Percentiles rank a stretch among this genome's conserved stretches.
These are phyloP conservation scores for Aphidoletes aphidimyza DNA, from an alignment of 2,888 invertebrate genomes.

Conservation along the genomic window DNA sequence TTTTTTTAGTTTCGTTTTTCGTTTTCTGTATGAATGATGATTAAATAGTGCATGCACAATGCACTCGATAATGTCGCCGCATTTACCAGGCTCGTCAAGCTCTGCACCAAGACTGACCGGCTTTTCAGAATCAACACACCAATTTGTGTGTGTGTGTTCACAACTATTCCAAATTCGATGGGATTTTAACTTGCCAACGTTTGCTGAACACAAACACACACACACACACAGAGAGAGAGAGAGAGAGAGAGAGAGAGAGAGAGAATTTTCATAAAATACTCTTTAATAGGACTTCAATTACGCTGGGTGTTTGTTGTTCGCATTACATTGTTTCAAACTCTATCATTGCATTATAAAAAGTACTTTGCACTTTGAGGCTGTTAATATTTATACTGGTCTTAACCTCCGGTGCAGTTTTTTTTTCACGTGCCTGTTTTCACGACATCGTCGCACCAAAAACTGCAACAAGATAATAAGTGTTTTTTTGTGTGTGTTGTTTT, in stretches of 20 bases:
- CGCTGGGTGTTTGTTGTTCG: not conserved
- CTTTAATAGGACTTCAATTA: not conserved
- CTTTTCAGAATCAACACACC: not conserved
- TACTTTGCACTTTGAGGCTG: not conserved
- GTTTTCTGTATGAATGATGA: too few relatives aligned
- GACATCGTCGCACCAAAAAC: not conserved
- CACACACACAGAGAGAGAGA: not conserved
- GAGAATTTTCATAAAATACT: too few relatives aligned
- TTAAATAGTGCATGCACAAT: slow-evolving; percentile 35
- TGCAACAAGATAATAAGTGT: slow-evolving; percentile 39
- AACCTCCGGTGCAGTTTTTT: not conserved
- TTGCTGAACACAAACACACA: too few relatives aligned
- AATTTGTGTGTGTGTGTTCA: not conserved
- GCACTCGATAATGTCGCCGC: slow-evolving; percentile 40
- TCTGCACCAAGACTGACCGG: not conserved
- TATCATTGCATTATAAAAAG: slow-evolving; percentile 38
- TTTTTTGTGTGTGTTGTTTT: not conserved
- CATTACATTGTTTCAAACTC: not conserved
- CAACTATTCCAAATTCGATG: slow-evolving; percentile 1
- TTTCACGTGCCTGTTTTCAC: too few relatives aligned
- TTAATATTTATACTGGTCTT: slow-evolving; percentile 35
- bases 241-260: not conserved
- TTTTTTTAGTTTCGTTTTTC: too few relatives aligned
- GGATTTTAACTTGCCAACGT: too few relatives aligned
- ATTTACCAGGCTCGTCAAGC: not conserved